Evolutionary conservation across 2,113 vertebrate species (phyloP), one percentile per base, ranked within the genome.

Genomic region (Orthonyx spaldingii): DNA sequence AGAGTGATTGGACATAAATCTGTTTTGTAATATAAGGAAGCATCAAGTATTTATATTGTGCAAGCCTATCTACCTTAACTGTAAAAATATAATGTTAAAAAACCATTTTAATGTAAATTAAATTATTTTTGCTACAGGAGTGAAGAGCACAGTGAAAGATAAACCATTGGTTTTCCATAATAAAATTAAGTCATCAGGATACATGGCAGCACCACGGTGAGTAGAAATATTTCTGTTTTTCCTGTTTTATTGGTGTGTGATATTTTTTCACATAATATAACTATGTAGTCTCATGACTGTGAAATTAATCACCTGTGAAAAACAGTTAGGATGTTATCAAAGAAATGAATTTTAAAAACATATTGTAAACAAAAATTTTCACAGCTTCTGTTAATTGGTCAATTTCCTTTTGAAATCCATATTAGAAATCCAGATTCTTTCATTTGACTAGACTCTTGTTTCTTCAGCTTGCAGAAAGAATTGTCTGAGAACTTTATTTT

Each of bases 131-230:
- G 7, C 24, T 23, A 5, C 49, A 98, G 98, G 87, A 82, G 55
- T 32, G 8, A 96, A 81, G 97, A 96, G 68, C 59, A 52, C 9
- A 11, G 28, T 98, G 76, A 98, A 97, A 94, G 98, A 99, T 78
- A 98, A 97, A 47, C 97, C 98, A 6, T 50, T 99, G 84, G 98
- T 99, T 93, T 99, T 99, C 97, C 98, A 98, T 87, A 96, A 95
- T 10, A 98, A 98, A 89, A 98, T 99, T 63, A 98, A 97, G 70
- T 99, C 99, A 15, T 99, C 99, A 52, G 99, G 99, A 50, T 99
- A 99, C 53, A 91, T 94, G 26, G 74, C 89, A 20, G 84, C 97
- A 56, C 98, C 98, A 23, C 97, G 65, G 99, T 99, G 94, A 96
- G 98, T 97, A 87, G 23, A 52, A 68, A 66, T 37, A n/a, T 33